Conservation (phyloP, 2,888 invertebrate species). For the Aricia artaxerxes region DNA sequence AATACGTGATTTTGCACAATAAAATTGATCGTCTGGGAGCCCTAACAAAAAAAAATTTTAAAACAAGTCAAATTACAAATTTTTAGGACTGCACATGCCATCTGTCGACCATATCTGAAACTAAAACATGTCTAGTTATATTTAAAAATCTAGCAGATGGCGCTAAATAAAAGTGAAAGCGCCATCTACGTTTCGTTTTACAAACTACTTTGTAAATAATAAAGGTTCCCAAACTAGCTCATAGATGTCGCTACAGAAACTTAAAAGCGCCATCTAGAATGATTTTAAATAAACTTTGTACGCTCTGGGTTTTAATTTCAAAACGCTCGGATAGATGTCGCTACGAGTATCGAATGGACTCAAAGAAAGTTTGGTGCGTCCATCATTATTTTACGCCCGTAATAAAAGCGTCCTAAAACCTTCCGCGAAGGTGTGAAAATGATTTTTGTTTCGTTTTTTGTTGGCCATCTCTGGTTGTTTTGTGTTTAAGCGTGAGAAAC, state of each 20-base stretch:
- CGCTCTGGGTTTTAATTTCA: not conserved
- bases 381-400: slow-evolving; percentile 73
- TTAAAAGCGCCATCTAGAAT: not conserved
- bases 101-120: not conserved
- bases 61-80: too few relatives aligned
- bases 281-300: not conserved
- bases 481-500: slow-evolving; percentile 69
- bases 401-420: slow-evolving; percentile 68
- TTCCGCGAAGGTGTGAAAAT: slow-evolving; percentile 78
- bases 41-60: too few relatives aligned
- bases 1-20: too few relatives aligned
- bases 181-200: not conserved
- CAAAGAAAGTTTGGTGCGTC: slow-evolving; percentile 61
- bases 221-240: not conserved
- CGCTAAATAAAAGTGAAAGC: not conserved
- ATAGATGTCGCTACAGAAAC: not conserved
- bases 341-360: slow-evolving; percentile 42
- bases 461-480: slow-evolving; percentile 49
- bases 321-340: slow-evolving; percentile 54
- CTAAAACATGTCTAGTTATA: not conserved
- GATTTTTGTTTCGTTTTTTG: slow-evolving; percentile 63
- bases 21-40: too few relatives aligned
- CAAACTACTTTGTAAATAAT: not conserved
- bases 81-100: not conserved
- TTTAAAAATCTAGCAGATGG: not conserved